Base-by-base conservation (phyloP, 1,140 invertebrate genomes). In the Drosophila kikkawai region DNA sequence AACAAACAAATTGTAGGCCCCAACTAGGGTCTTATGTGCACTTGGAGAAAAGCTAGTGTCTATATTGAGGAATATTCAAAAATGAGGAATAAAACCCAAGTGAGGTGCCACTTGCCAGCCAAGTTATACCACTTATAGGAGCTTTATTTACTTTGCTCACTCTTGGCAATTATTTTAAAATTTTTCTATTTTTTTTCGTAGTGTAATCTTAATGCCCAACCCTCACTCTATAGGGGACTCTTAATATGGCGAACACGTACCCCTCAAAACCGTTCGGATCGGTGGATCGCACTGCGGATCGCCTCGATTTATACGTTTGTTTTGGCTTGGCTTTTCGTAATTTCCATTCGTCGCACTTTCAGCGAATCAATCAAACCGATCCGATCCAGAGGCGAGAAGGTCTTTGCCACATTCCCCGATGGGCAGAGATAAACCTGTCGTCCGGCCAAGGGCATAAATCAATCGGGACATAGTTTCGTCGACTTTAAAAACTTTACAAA, bases 311-410 rank as follows among this genome's bases (percentile, higher is more conserved):
- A 87, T 87, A 80, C 75, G 71, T 86, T 87, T 87, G 71, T 86
- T 75, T 81, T 74, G 76, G 80, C 60, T 65, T 69, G 71, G 75
- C 55, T 71, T 61, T 64, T 60, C 70, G 69, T 81, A 82, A 86
- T 86, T 86, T 82, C 83, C 83, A 86, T 82, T 82, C 78, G 69
- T 51, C 53, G 74, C 22, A 80, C 83, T 87, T 87, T 87, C 83
- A 79, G 79, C 84, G 77, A 78, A 87, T 87, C 84, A 80, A 87
- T 87, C 74, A 68, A 67, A 70, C 59, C 59, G 41, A 48, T 64
- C 64, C 63, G 63, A 47, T 64, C 32, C 64, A 22, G 26, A 29
- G 57, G 56, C 60, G 69, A 47, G 77, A 87, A 88, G 83, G 83
- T 80, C 61, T 66, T 68, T 80, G 77, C 66, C 80, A 88, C 76